Base-by-base conservation (phyloP, 37 sponge, comb jelly and placozoan genomes). In the Spongilla lacustris region DNA sequence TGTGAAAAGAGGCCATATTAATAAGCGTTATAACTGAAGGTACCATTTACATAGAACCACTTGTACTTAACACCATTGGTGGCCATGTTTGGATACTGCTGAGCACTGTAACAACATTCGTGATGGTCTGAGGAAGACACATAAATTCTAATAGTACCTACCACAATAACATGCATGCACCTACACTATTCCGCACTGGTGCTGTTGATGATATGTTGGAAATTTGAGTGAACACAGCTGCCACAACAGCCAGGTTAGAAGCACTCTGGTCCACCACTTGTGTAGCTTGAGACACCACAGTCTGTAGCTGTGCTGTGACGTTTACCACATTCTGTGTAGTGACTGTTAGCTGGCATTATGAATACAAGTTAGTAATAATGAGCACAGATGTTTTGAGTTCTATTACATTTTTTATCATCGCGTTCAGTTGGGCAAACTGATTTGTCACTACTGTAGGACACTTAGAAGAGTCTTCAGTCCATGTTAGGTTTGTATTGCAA, bases 401-500 rank as follows among this genome's bases (percentile, higher is more conserved):
- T 46, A 8, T 58, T 14, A 58, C 58, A 58, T 58, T 58, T 19
- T 10, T 0, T 19, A 58, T 58, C 1, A 17, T 17, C 11, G 58
- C 12, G 1, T 14, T 14, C 19, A 58, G 58, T 58, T 58, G 19
- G 1, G 4, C 11, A 14, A 86, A 75, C 33, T 30, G 35, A 2
- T 4, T 1, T 73, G 87, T 86, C 35, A 23, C 75, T 1, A 23
- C 23, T 13, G 87, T 41, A n/a, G 69, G 38, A 66, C 87, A 86
- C 2, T 41, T 58, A 70, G 22, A 80, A 73, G 66, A 0, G 9
- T 21, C 49, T 66, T 79, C 38, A 27, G 12, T 4, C 81, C 87
- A 79, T 22, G 2, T 23, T 6, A 24, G 70, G 50, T 80, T 31
- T 10, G 2, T 26, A 25, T 31, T 24, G 36, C 87, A 86, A 3